Base-by-base conservation (phyloP, 2,797 vertebrate genomes). In the Halcyon smyrnensis region DNA sequence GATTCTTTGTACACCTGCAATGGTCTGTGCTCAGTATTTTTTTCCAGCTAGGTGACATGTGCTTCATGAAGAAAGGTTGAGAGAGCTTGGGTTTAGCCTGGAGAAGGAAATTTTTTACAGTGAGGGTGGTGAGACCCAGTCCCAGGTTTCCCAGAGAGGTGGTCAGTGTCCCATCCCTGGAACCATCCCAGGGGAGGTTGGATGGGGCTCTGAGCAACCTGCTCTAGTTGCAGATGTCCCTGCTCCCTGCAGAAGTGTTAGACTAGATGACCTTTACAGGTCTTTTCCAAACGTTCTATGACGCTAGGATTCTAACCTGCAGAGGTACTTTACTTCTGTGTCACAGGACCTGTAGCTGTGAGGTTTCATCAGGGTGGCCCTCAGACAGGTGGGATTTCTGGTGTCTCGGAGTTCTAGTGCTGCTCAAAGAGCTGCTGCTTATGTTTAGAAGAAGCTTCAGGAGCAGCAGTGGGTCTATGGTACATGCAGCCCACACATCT, bases 401-500 rank as follows among this genome's bases (percentile, higher is more conserved):
- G 59, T 5, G 2, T 54, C 15, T 50, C 54, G 71, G 65, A 9
- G 70, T 54, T 79, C 62, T 62, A 41, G 36, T 34, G 48, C 67
- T 79, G 36, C 63, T 70, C 67, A 36, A 19, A 77, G 45, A 62
- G 37, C 8, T 4, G 1, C 11, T 43, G 8, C 34, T 50, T 36
- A 15, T 2, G 7, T 53, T 87, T 34, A 80, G 34, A 54, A 73
- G 57, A 79, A 82, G 41, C 28, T 85, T 50, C n/a, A 60, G 83
- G 45, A 28, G 60, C 54, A 53, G 68, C 45, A 76, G 71, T n/a
- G 45, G 30, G 39, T 79, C 14, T 24, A 32, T 16, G 39, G 43
- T 25, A 37, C 59, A 14, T 0, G 1, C 15, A 67, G 46, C 48
- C 51, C 2, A 1, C 25, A 34, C 12, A 2, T 67, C 12, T 48